Percentiles rank a stretch among this genome's conserved stretches.
These are phyloP conservation scores for Spicauda simplicius DNA, from an alignment of 2,888 invertebrate species.

Conservation along the genomic window DNA sequence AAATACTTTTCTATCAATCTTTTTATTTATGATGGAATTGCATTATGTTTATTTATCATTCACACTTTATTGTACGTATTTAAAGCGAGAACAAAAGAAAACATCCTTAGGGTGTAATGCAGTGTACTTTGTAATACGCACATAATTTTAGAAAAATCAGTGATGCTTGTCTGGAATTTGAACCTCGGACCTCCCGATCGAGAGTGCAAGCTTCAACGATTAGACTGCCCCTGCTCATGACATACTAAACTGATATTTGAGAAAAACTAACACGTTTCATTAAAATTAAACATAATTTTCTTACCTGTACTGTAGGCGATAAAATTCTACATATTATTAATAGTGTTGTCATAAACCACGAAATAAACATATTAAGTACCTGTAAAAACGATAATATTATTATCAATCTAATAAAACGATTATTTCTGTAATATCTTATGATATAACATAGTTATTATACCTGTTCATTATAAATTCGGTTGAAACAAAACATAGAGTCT, in stretches of 20 bases:
- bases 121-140: no score
- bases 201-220: no score
- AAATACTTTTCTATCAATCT: no score
- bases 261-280: not conserved
- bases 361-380: conserved; percentile 62
- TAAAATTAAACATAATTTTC: not conserved
- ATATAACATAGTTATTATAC: conserved; percentile 45
- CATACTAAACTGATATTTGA: not conserved
- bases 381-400: conserved; percentile 45
- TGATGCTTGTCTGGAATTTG: no score
- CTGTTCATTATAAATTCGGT: conserved; percentile 63
- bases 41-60: no score
- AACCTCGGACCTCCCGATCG: no score
- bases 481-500: conserved; percentile 60
- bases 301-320: conserved; percentile 62
- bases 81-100: no score
- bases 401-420: not conserved
- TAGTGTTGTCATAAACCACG: conserved; percentile 61
- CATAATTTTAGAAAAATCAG: no score
- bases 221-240: no score
- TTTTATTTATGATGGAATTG: no score
- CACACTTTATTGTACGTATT: no score
- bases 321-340: conserved; percentile 59
- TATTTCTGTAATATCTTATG: not conserved
- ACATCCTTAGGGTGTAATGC: no score